Evolutionary conservation across 2,888 invertebrate genomes (phyloP).

Genomic region (Spodoptera picta): DNA sequence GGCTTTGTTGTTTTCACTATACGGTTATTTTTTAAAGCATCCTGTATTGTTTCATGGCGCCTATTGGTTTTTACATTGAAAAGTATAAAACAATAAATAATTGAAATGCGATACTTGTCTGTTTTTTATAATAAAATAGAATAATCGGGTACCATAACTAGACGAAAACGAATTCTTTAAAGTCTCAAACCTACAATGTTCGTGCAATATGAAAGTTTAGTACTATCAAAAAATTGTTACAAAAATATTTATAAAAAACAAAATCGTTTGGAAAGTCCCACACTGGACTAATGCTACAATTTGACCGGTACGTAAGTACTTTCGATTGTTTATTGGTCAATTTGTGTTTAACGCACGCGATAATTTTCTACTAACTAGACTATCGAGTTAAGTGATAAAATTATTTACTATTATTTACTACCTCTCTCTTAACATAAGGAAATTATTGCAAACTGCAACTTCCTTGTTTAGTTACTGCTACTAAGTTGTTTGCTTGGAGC

Average conservation of each 20-base stretch:
- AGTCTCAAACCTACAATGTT: neutral
- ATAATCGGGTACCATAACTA: too few relatives aligned
- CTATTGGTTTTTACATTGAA: too few relatives aligned
- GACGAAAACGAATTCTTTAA: neutral
- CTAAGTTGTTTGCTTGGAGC: too few relatives aligned
- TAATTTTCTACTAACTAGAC: constrained; percentile 52
- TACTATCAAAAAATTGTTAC: constrained; percentile 20
- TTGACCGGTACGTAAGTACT: constrained; percentile 56
- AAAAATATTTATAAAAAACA: constrained; percentile 41
- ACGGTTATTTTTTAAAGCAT: too few relatives aligned
- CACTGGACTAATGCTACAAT: constrained; percentile 38
- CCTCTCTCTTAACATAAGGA: constrained; percentile 19
- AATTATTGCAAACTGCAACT: constrained; percentile 26
- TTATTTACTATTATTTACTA: constrained; percentile 19
- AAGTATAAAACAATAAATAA: too few relatives aligned
- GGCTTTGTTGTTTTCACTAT: too few relatives aligned
- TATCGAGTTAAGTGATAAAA: constrained; percentile 35
- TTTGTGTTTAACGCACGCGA: constrained; percentile 51
- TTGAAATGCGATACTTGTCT: too few relatives aligned
- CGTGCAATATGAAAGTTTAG: constrained; percentile 36
- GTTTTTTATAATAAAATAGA: too few relatives aligned
- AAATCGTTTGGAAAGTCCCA: constrained; percentile 41
- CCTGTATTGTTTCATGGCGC: too few relatives aligned
- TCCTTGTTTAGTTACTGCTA: constrained; percentile 15
- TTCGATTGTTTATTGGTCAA: constrained; percentile 60